phyloP scores from a whole-genome alignment of 2,888 invertebrate species.

The Torymus auratus region DNA sequence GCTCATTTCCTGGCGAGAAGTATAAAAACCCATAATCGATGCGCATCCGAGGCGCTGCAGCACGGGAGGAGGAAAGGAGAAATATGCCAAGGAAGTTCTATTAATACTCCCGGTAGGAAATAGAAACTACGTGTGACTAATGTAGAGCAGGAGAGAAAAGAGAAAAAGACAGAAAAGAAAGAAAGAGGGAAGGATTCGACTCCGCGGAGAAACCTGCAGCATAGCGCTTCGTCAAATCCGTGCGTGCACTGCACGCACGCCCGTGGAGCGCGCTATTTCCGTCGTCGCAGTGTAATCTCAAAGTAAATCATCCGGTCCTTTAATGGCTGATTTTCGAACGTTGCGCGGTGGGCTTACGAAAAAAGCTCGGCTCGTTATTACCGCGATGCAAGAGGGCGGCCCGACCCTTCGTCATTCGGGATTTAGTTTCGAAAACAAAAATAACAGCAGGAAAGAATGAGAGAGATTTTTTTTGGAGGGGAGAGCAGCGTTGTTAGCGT shows the following conservation, averaged over 20 bases:
- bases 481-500: no score
- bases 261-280: conserved; percentile 41
- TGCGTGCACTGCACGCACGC: background rate
- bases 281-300: conserved; percentile 24
- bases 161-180: background rate
- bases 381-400: no score
- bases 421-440: no score
- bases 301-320: conserved; percentile 52
- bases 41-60: background rate
- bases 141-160: conserved; percentile 52
- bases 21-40: conserved; percentile 14
- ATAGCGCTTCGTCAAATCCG: conserved; percentile 38
- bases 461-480: no score
- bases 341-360: background rate
- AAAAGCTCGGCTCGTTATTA: no score
- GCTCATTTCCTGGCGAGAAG: no score
- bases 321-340: conserved; percentile 45
- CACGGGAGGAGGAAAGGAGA: background rate
- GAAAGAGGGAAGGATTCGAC: background rate
- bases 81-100: conserved; percentile 53
- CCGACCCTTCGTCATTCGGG: no score
- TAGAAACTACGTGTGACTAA: conserved; percentile 42
- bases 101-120: conserved; percentile 50
- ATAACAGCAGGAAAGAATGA: no score
- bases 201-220: conserved; percentile 30